phyloP scores from a whole-genome alignment of 2,797 vertebrate genomes.

The Todus mexicanus region DNA sequence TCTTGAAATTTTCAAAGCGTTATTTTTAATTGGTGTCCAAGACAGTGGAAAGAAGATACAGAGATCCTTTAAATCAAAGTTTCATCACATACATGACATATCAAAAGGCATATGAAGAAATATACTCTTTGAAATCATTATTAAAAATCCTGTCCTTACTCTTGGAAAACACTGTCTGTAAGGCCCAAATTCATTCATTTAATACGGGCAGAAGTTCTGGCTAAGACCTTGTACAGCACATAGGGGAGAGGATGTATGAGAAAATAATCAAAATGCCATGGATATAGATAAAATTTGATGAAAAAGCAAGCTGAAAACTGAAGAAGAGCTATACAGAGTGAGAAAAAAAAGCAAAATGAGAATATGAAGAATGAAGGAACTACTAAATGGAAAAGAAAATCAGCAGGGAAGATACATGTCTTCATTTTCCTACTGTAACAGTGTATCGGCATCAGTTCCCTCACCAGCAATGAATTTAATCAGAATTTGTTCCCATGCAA shows the following conservation, averaged over 20 bases:
- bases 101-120: background rate
- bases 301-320: background rate
- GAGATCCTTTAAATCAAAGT: background rate
- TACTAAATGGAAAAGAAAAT: background rate
- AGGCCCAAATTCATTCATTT: background rate
- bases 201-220: background rate
- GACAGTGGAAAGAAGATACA: background rate
- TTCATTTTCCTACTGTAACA: background rate
- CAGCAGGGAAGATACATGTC: background rate
- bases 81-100: background rate
- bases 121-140: background rate
- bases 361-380: background rate
- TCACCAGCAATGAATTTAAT: background rate
- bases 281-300: background rate
- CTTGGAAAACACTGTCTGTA: background rate
- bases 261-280: background rate
- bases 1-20: background rate
- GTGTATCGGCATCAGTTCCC: background rate
- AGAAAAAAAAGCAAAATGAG: background rate
- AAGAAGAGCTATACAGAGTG: background rate
- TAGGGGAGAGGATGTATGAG: background rate
- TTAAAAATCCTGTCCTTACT: background rate
- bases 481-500: background rate
- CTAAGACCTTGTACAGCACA: background rate
- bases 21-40: slow-evolving; percentile 16